These are phyloP conservation scores for Leiothrix lutea DNA, from an alignment of 2,113 vertebrate genomes.

Conservation along the genomic window DNA sequence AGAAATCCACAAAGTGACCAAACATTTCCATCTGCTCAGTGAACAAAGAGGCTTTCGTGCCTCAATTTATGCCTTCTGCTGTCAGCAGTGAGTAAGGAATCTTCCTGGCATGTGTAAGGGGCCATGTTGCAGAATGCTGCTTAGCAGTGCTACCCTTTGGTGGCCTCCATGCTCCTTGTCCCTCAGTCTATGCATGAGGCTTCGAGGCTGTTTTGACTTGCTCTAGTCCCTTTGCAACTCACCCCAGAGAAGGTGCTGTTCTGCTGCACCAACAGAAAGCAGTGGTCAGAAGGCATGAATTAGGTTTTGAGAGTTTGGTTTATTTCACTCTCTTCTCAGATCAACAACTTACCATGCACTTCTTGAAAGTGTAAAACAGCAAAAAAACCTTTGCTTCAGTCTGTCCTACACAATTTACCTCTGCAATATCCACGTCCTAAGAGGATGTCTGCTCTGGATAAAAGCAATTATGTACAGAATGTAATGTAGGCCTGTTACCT, in stretches of 20 bases:
- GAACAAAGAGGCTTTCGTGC: neutral
- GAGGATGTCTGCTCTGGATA: neutral
- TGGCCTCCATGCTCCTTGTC: neutral
- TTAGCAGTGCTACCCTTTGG: neutral
- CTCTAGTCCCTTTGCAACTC: neutral
- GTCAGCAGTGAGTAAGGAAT: neutral
- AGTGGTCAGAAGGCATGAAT: neutral
- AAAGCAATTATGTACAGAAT: neutral
- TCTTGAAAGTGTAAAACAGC: neutral
- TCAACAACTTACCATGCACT: neutral
- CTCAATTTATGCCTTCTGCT: neutral
- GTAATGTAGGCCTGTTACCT: neutral
- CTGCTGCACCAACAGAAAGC: neutral
- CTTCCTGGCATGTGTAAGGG: neutral
- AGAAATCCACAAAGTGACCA: constrained; percentile 25
- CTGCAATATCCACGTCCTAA: neutral
- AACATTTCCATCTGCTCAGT: constrained; percentile 60
- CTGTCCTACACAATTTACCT: neutral
- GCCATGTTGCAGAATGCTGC: neutral
- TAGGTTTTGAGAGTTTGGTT: neutral
- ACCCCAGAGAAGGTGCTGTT: neutral
- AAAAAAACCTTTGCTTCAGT: neutral
- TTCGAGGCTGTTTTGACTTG: neutral
- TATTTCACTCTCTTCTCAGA: neutral
- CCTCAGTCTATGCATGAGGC: neutral